phyloP scores from a whole-genome alignment of 2,797 vertebrate species.

The Scleropages formosus region DNA sequence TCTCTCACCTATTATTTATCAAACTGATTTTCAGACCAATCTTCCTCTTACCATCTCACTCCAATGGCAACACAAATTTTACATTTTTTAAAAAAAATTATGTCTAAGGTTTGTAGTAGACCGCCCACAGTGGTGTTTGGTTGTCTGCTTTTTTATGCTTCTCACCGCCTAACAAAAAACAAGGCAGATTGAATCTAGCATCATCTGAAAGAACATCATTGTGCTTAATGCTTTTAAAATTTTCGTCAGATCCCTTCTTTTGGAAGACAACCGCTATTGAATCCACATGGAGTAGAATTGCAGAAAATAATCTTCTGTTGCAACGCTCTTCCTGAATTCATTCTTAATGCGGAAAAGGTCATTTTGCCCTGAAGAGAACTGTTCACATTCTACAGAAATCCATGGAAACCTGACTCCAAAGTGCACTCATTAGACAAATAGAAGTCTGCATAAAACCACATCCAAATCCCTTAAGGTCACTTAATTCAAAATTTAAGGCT shows the following conservation, averaged over 20 bases:
- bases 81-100: neutral
- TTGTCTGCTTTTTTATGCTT: neutral
- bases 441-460: too few species aligned
- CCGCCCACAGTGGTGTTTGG: neutral
- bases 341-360: conserved; percentile 18
- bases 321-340: neutral
- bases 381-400: conserved; percentile 22
- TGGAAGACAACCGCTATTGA: neutral
- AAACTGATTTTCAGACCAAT: neutral
- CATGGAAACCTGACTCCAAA: conserved; percentile 16
- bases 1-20: conserved; percentile 1
- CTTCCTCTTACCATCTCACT: neutral
- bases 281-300: neutral
- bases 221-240: neutral
- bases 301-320: neutral
- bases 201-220: neutral
- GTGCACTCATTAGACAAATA: conserved; percentile 22
- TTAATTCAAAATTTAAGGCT: conserved; percentile 20
- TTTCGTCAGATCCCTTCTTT: neutral
- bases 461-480: conserved; percentile 5
- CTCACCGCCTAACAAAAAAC: neutral
- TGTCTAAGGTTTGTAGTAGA: neutral
- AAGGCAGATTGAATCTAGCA: neutral
- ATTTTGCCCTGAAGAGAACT: conserved; percentile 6
- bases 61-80: neutral